Base-by-base conservation (phyloP, 2,113 vertebrate species). In the Oostethus manadensis region DNA sequence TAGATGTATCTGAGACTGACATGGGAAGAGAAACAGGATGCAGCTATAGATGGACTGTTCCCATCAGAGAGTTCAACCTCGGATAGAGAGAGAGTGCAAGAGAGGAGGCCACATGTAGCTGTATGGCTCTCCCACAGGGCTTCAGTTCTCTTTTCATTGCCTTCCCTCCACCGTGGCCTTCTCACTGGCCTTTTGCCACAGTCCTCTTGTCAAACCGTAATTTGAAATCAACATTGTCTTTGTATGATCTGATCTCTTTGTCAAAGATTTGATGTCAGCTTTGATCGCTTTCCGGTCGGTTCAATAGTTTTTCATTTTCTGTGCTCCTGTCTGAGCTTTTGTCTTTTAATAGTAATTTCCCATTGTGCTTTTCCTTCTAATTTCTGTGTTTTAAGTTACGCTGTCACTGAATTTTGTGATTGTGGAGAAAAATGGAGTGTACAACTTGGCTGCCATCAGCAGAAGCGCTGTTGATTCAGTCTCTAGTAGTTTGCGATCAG, bases 21-120 rank as follows among this genome's bases (percentile, higher is more conserved):
- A 55, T 20, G 18, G 10, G 35, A 55, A 18, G 53, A 14, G 50
- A 64, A 47, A 77, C 16, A 9, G 15, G 54, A 44, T 65, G 73
- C 80, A 78, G 74, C 69, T 77, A 75, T 62, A 58, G 61, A 74
- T 65, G 64, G 66, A 62, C 66, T 51, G 58, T 66, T 83, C 71
- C 64, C 68, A 48, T 67, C 13, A 55, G 66, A 69, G 58, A 33
- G n/a, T 62, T 62, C 60, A 53, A 80, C 77, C 80, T 77, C 45
- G 40, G 51, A 68, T 67, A 42, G 48, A 6, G 22, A 21, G 18
- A n/a, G 48, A 68, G 65, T 1, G 5, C 29, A 6, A 33, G 29
- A 6, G 29, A 33, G 29, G 29, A 70, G 69, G 75, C 44, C 51
- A 68, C 80, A 69, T 75, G 61, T 44, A 74, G 56, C 56, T 35